Evolutionary conservation across 2,797 vertebrate genomes (phyloP).

Genomic region (Apogon hyalosoma): DNA sequence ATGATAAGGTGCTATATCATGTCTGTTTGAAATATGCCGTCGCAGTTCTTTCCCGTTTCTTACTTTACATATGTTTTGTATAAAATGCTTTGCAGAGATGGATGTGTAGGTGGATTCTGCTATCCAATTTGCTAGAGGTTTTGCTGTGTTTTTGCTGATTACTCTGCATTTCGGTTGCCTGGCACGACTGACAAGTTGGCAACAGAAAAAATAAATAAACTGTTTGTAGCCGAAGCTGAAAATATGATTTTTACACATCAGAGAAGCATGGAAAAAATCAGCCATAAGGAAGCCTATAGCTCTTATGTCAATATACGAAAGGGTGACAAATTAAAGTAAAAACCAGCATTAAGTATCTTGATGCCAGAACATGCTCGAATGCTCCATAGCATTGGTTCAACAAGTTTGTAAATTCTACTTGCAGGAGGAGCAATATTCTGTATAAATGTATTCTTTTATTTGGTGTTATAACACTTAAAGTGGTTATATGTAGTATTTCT

Average conservation of each 20-base stretch:
- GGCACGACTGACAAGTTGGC: conserved; percentile 30
- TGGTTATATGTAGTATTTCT: too few relatives aligned
- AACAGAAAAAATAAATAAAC: not conserved
- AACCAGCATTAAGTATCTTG: too few relatives aligned
- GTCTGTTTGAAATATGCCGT: conserved; percentile 25
- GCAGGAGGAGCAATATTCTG: too few relatives aligned
- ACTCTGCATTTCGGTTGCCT: conserved; percentile 24
- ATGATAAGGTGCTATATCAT: conserved; percentile 23
- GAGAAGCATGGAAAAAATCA: conserved; percentile 6
- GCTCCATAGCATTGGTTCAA: too few relatives aligned
- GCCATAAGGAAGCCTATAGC: not conserved
- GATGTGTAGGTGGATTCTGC: conserved; percentile 23
- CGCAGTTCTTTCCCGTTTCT: conserved; percentile 8
- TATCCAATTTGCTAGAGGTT: not conserved
- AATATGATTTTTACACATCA: conserved; percentile 51
- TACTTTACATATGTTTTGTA: not conserved
- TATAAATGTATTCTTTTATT: too few relatives aligned
- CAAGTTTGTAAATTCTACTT: too few relatives aligned
- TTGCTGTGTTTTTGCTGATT: conserved; percentile 23
- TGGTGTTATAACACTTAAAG: too few relatives aligned
- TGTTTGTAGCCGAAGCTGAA: conserved; percentile 32
- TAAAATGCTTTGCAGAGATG: conserved; percentile 8
- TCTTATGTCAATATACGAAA: too few relatives aligned
- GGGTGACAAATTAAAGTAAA: too few relatives aligned
- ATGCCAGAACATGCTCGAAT: too few relatives aligned